Percentiles rank a stretch among this genome's conserved stretches.
Evolutionary conservation across 2,113 vertebrate species (phyloP).

Genomic region (Porphyrio hochstetteri): DNA sequence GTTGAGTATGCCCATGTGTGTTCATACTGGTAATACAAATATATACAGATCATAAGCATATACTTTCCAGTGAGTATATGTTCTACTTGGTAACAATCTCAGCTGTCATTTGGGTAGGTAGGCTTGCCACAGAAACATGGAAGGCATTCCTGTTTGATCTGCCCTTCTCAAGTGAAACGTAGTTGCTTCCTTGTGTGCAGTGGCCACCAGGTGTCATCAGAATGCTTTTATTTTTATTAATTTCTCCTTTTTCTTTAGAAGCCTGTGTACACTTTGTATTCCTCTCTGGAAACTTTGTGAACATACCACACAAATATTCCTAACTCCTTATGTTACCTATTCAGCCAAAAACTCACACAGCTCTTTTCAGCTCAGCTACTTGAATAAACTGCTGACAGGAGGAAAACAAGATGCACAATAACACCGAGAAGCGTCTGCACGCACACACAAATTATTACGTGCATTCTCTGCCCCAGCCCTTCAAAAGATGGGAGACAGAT

Average conservation of each 20-base stretch:
- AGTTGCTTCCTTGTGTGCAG: slow-evolving; percentile 35
- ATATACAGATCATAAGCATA: neutral
- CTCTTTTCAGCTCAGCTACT: neutral
- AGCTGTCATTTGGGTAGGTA: neutral
- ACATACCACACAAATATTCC: neutral
- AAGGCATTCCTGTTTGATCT: neutral
- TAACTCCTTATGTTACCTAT: neutral
- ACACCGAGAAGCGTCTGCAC: neutral
- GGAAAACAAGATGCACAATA: neutral
- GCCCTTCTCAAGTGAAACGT: neutral
- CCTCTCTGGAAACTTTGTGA: slow-evolving; percentile 36
- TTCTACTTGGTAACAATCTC: neutral
- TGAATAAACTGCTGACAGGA: neutral
- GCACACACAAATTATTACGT: neutral
- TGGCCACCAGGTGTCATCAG: slow-evolving; percentile 84
- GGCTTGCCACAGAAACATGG: neutral
- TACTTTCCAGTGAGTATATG: neutral
- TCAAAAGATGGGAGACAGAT: neutral
- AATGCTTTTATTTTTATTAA: slow-evolving; percentile 71
- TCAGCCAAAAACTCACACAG: neutral
- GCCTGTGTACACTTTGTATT: neutral
- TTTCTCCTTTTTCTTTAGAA: slow-evolving; percentile 11
- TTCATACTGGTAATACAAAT: neutral
- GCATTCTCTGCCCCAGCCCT: neutral
- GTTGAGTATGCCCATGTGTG: neutral